These are phyloP conservation scores for Paracentrotus lividus DNA, from an alignment of 53 echinoderm and acorn worm species.

Conservation along the genomic window DNA sequence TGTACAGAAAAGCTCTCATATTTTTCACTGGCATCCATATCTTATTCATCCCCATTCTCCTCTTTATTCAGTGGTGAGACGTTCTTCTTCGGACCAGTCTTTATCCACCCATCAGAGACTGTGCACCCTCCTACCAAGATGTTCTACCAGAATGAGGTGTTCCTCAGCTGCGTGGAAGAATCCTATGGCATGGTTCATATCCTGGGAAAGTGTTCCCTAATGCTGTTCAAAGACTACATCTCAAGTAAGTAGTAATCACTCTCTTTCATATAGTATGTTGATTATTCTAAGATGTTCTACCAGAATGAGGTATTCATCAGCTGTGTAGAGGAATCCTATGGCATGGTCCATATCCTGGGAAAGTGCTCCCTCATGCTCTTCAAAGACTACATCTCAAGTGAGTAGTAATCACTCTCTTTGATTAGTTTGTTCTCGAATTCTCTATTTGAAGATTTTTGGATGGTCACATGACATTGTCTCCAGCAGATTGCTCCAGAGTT, in stretches of 20 bases:
- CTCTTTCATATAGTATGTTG: no score
- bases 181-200: conserved; percentile 88
- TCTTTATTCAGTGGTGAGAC: conserved; percentile 75
- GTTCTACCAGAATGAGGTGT: conserved; percentile 97
- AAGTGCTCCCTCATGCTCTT: conserved; percentile 86
- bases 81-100: conserved; percentile 92
- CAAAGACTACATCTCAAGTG: conserved; percentile 94
- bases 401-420: conserved; percentile 75
- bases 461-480: no score
- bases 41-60: not conserved
- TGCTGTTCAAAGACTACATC: conserved; percentile 91
- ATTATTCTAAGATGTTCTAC: conserved; percentile 94
- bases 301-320: conserved; percentile 96
- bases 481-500: no score
- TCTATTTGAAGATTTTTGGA: no score
- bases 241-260: conserved; percentile 81
- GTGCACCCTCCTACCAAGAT: conserved; percentile 91
- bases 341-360: conserved; percentile 84
- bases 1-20: no score
- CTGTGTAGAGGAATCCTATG: conserved; percentile 91
- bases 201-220: conserved; percentile 86
- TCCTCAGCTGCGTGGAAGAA: conserved; percentile 91
- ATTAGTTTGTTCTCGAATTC: no score
- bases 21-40: not conserved
- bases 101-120: conserved; percentile 94